phyloP scores from a whole-genome alignment of 2,888 invertebrate species.

The Hermodice carunculata region DNA sequence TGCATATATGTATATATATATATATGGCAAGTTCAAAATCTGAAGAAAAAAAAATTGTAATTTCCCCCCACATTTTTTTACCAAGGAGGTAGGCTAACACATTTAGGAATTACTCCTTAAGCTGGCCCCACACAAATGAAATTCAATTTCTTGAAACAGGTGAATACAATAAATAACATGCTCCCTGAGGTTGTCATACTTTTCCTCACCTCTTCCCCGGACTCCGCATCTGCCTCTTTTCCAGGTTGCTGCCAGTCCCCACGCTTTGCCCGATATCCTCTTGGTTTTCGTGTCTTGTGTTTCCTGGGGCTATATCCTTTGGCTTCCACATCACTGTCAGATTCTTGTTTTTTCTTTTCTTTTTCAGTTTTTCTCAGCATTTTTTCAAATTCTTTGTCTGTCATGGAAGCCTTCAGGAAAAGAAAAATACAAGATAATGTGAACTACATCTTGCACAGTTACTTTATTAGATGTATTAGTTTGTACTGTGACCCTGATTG shows the following conservation, averaged over 20 bases:
- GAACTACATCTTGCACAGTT: too few relatives aligned
- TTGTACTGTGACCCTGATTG: too few relatives aligned
- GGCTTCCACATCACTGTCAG: conserved; percentile 11
- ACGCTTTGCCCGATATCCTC: not conserved
- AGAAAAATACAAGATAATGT: too few relatives aligned
- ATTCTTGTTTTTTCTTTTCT: conserved; percentile 12
- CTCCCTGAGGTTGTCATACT: not conserved
- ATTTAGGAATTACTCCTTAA: too few relatives aligned
- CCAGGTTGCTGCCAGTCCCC: conserved; percentile 17
- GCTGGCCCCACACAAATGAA: too few relatives aligned
- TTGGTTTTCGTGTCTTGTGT: not conserved
- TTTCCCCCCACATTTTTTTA: conserved; percentile 16
- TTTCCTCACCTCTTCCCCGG: not conserved
- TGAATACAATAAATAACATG: not conserved
- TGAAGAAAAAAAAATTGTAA: not conserved
- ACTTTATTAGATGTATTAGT: too few relatives aligned
- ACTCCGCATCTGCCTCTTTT: conserved; percentile 9
- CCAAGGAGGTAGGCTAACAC: too few relatives aligned
- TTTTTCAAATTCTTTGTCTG: conserved; percentile 44
- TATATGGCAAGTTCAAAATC: not conserved
- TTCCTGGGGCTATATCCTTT: not conserved
- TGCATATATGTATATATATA: too few relatives aligned
- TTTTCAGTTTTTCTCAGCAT: conserved; percentile 37
- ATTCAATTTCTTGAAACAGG: not conserved
- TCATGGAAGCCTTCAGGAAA: too few relatives aligned